Base-by-base conservation (phyloP, 2,888 invertebrate species). In the Nephrocerus scutellatus region DNA sequence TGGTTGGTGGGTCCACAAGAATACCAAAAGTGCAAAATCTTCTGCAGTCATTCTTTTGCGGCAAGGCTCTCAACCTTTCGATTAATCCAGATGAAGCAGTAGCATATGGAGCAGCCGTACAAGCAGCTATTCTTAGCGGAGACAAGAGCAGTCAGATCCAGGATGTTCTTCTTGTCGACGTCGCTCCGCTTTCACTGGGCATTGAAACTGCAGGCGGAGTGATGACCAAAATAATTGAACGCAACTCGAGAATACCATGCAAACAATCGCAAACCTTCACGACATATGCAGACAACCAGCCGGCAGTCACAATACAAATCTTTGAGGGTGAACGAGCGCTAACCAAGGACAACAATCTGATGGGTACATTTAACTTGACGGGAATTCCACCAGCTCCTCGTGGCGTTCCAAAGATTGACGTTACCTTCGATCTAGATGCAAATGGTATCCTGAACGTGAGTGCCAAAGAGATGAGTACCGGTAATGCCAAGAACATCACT, bases 381-480 rank as follows among this genome's bases (percentile, higher is more conserved):
- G 93, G 93, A 22, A 95, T 96, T 59, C 92, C 95, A 2, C 93
- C 95, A n/a, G 88, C 86, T 62, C 95, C 81, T 41, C 84, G 79
- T 47, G 95, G 82, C 60, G 91, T 82, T 47, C 92, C 80, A 46
- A 88, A 79, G 68, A 91, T 80, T 71, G 93, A 86, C 61, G 85
- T 87, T 16, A 86, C 84, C 25, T 87, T 86, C 60, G 67, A 67
- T 32, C 77, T 84, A 58, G 93, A 96, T 58, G 92, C 92, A 30
- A 93, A 97, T 68, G 95, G 96, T 60, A 96, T 96, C 66, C 72
- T 97, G 45, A 89, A 88, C 62, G 90, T 91, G 2, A 79, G 84
- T 0, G 90, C 90, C 14, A 76, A 80, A 46, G 79, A 79, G 46
- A 76, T 75, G 63, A 74, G 76, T 54, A 74, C 77, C 1, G 79